These are phyloP conservation scores for Vimba vimba DNA, from an alignment of 2,113 vertebrate species.

Conservation along the genomic window DNA sequence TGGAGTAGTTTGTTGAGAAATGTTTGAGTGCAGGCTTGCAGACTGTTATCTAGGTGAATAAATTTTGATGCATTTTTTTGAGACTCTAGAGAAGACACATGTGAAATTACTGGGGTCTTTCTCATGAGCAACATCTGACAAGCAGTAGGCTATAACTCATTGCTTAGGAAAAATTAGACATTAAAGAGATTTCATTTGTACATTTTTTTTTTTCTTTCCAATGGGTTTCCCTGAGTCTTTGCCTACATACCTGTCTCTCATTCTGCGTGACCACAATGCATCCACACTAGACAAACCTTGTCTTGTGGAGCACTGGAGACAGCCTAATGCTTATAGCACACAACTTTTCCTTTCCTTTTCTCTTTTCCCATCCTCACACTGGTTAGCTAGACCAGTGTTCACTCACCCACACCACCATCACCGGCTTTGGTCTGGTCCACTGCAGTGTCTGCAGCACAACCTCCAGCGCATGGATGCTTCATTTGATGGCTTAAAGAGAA, in stretches of 20 bases:
- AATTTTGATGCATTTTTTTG: not conserved
- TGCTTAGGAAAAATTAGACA: not conserved
- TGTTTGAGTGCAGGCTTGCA: not conserved
- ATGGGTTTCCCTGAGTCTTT: constrained; percentile 4
- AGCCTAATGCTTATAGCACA: constrained; percentile 62
- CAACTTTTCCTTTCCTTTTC: constrained; percentile 26
- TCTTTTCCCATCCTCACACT: constrained; percentile 39
- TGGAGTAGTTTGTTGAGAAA: not conserved
- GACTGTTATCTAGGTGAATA: not conserved
- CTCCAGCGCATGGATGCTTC: constrained; percentile 44
- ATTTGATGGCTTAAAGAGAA: constrained; percentile 62
- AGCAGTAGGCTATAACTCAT: not conserved
- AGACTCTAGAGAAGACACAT: not conserved
- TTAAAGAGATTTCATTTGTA: not conserved
- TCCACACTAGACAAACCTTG: not conserved
- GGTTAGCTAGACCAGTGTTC: constrained; percentile 46
- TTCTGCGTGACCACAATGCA: constrained; percentile 40
- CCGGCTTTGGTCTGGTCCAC: constrained; percentile 45
- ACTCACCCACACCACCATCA: constrained; percentile 47
- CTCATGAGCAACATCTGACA: not conserved
- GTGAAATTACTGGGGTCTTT: not conserved
- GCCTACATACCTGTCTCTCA: constrained; percentile 44
- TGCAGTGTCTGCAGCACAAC: constrained; percentile 31
- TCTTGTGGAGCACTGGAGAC: constrained; percentile 36
- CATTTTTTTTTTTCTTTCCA: not conserved